These are phyloP conservation scores for Automeris io DNA, from an alignment of 2,888 invertebrate genomes.

Conservation along the genomic window DNA sequence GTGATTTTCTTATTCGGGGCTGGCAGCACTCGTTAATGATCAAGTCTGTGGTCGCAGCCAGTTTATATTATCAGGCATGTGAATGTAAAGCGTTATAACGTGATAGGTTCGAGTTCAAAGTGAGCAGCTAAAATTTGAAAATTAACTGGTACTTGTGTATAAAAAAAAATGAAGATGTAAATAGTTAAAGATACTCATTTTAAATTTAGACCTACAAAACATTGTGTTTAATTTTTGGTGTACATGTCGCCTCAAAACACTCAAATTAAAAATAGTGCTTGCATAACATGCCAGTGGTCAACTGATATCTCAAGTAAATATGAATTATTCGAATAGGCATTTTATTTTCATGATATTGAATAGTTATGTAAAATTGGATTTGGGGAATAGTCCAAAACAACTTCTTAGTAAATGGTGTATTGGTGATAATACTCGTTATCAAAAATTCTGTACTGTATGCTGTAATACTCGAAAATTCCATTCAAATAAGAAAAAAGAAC, in stretches of 20 bases:
- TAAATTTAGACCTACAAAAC: no score
- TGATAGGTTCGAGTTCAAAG: no score
- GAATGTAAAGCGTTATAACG: no score
- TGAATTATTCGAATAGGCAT: constrained; percentile 52
- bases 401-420: constrained; percentile 31
- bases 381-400: constrained; percentile 32
- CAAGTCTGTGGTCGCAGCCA: no score
- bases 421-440: constrained; percentile 21
- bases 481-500: constrained; percentile 23
- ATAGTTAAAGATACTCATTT: no score
- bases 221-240: no score
- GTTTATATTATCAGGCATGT: no score
- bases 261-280: constrained; percentile 27
- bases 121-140: no score
- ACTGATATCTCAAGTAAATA: constrained; percentile 31
- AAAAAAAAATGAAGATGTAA: no score
- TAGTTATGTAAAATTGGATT: constrained; percentile 44
- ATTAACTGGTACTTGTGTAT: no score
- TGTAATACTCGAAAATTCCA: constrained; percentile 29
- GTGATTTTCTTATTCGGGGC: no score
- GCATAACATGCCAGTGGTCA: constrained; percentile 46
- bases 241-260: not conserved
- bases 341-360: constrained; percentile 38
- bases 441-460: constrained; percentile 22
- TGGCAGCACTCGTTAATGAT: no score